These are phyloP conservation scores for Pyrrhosoma nymphula DNA, from an alignment of 2,888 invertebrate genomes.

Conservation along the genomic window DNA sequence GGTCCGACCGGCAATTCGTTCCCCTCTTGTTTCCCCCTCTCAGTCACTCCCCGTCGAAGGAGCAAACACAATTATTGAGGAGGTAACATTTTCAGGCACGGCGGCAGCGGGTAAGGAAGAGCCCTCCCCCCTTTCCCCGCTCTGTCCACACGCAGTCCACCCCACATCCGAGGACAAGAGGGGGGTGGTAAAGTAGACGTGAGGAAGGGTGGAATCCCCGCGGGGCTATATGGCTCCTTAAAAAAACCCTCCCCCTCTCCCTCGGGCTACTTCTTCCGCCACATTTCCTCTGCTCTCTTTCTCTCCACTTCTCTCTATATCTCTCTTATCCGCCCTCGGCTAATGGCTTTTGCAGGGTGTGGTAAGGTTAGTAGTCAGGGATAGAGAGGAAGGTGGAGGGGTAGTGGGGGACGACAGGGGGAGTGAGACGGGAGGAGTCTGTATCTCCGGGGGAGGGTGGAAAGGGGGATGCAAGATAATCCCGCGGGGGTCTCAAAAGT, in stretches of 20 bases:
- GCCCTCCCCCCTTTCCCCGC: no score
- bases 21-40: not conserved
- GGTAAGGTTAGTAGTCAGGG: not conserved
- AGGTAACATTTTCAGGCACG: not conserved
- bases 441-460: not conserved
- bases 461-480: not conserved
- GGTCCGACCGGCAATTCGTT: not conserved
- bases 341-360: not conserved
- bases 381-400: not conserved
- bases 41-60: not conserved
- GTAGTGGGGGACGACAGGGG: no score
- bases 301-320: not conserved
- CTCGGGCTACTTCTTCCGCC: not conserved
- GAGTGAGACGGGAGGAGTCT: not conserved
- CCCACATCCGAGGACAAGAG: not conserved
- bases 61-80: constrained; percentile 16
- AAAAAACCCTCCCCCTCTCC: not conserved
- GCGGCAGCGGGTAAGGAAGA: not conserved
- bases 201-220: not conserved
- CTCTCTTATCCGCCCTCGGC: constrained; percentile 7
- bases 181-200: no score
- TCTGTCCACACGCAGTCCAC: not conserved
- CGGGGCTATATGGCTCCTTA: not conserved
- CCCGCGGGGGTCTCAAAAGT: not conserved
- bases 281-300: not conserved